phyloP scores from a whole-genome alignment of 2,113 vertebrate species.

The Sprattus sprattus region DNA sequence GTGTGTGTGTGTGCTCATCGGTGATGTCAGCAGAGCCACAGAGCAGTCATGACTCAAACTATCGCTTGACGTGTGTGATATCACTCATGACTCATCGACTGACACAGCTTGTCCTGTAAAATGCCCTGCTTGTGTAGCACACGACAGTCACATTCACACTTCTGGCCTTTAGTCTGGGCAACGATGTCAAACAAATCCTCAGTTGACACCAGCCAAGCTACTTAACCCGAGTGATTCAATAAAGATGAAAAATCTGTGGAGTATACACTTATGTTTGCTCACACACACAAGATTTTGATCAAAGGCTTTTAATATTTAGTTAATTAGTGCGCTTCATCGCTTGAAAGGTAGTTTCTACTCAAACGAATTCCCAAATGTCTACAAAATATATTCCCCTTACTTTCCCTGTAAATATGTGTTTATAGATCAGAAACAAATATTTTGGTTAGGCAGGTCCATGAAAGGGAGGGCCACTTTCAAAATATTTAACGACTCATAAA shows the following conservation, averaged over 20 bases:
- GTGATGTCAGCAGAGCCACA: conserved; percentile 1
- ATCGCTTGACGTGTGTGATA: not conserved
- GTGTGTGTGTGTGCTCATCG: not conserved
- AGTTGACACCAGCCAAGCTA: too few relatives aligned
- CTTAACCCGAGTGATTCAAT: not conserved
- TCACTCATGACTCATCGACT: not conserved
- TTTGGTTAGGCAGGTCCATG: not conserved
- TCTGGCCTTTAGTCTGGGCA: not conserved
- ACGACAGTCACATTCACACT: not conserved
- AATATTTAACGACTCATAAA: not conserved
- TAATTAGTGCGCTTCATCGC: not conserved
- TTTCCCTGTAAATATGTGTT: not conserved
- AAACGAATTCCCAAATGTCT: not conserved
- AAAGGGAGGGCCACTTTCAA: not conserved
- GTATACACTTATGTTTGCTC: not conserved
- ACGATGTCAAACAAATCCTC: not conserved
- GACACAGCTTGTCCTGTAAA: conserved; percentile 1
- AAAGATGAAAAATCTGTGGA: too few relatives aligned
- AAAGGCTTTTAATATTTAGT: too few relatives aligned
- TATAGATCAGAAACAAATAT: not conserved
- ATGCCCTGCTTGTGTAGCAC: not conserved
- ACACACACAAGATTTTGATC: not conserved
- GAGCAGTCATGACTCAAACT: not conserved
- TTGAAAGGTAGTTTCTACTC: too few relatives aligned
- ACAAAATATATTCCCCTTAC: not conserved